These are phyloP conservation scores for Sebastolobus alascanus DNA, from an alignment of 2,797 vertebrate species.

Conservation along the genomic window DNA sequence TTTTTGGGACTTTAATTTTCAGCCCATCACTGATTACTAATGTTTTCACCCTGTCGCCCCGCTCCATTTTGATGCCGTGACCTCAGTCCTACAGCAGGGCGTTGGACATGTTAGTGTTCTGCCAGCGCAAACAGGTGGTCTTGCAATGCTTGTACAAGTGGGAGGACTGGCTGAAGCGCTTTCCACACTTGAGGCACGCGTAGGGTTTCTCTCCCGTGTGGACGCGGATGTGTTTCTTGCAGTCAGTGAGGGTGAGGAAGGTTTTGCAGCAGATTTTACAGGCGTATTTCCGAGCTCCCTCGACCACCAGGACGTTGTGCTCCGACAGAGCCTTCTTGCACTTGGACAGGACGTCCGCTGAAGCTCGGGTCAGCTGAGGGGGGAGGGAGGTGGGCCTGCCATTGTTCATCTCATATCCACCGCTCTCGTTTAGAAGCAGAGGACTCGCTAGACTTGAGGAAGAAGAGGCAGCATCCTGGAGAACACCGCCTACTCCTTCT, in stretches of 20 bases:
- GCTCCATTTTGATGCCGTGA: neutral
- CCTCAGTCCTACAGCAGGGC: slow-evolving; percentile 85
- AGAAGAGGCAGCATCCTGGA: slow-evolving; percentile 88
- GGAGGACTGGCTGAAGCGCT: slow-evolving; percentile 98
- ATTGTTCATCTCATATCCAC: slow-evolving; percentile 77
- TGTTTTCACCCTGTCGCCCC: neutral
- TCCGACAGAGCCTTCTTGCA: slow-evolving; percentile 99
- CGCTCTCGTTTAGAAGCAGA: slow-evolving; percentile 88
- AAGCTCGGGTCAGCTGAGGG: slow-evolving; percentile 94
- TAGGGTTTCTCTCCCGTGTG: slow-evolving; percentile 99
- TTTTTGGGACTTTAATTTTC: slow-evolving; percentile 2
- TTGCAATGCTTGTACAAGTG: slow-evolving; percentile 99
- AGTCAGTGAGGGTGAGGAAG: slow-evolving; percentile 97
- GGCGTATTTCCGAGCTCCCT: slow-evolving; percentile 97
- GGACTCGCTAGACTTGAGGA: slow-evolving; percentile 77
- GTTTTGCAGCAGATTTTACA: slow-evolving; percentile 99
- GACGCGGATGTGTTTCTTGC: slow-evolving; percentile 99
- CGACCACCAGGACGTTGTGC: slow-evolving; percentile 98
- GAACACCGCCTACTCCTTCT: slow-evolving; percentile 81
- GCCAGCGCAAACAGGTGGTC: slow-evolving; percentile 98
- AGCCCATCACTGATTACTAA: neutral
- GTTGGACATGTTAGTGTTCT: slow-evolving; percentile 94
- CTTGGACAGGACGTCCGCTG: slow-evolving; percentile 97
- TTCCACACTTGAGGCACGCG: slow-evolving; percentile 97
- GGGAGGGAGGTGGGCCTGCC: slow-evolving; percentile 79